Conservation (phyloP, 2,888 invertebrate genomes). For the Caenorhabditis plicata region DNA sequence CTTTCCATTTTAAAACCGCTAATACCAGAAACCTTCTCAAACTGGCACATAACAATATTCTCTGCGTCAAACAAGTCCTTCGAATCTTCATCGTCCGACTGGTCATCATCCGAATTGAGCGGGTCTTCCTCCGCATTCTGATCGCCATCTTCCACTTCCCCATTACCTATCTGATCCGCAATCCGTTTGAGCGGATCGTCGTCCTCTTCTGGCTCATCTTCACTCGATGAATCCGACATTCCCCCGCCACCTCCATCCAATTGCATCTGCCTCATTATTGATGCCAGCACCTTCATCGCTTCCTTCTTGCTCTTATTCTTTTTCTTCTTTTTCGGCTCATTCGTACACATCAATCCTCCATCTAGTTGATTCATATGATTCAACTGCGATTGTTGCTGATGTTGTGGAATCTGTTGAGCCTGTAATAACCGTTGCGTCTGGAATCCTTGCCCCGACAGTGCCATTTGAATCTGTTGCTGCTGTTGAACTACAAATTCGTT, state of each 20-base stretch:
- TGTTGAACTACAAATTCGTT: no score
- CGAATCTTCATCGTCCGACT: slow-evolving; percentile 78
- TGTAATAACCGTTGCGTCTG: no score
- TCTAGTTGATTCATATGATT: slow-evolving; percentile 48
- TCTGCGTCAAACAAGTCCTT: slow-evolving; percentile 95
- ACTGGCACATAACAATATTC: slow-evolving; percentile 98
- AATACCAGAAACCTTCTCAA: slow-evolving; percentile 86
- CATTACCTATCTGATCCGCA: slow-evolving; percentile 43
- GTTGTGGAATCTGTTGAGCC: slow-evolving; percentile 12
- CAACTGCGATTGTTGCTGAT: slow-evolving; percentile 20
- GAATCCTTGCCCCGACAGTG: slow-evolving; percentile 10
- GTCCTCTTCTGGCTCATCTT: slow-evolving; percentile 48
- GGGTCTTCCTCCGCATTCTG: slow-evolving; percentile 56
- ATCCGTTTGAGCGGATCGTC: slow-evolving; percentile 48
- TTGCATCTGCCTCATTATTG: slow-evolving; percentile 35
- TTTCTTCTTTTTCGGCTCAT: slow-evolving; percentile 3
- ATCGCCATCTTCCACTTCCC: slow-evolving; percentile 41
- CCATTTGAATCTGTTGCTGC: slow-evolving; percentile 9
- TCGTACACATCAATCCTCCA: no score
- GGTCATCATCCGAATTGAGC: slow-evolving; percentile 61
- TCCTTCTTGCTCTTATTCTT: slow-evolving; percentile 9
- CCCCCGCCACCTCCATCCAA: slow-evolving; percentile 55
- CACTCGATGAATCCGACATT: slow-evolving; percentile 54
- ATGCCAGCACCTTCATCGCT: slow-evolving; percentile 26
- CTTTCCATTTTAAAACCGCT: not conserved